A percentile compares a stretch with the other conserved stretches of the same genome.
Evolutionary conservation across 2,797 vertebrate species (phyloP).

Genomic region (Picus viridis): DNA sequence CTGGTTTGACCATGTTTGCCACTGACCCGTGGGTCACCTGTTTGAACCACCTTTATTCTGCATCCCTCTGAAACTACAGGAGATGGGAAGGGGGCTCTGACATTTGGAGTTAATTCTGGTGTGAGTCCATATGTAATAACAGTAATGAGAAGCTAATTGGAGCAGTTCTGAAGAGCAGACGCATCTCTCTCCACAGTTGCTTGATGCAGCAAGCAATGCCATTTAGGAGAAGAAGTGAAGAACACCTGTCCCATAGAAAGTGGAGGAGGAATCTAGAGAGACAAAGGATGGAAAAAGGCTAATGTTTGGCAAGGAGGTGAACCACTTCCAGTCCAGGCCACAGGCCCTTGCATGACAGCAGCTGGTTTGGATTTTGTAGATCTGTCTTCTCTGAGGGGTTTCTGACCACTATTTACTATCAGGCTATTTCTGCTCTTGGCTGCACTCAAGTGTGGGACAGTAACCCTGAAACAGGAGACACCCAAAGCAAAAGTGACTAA

Average conservation of each 20-base stretch:
- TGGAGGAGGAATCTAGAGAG: background rate
- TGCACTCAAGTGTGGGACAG: background rate
- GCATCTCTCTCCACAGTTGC: background rate
- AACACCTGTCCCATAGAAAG: background rate
- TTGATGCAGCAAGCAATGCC: background rate
- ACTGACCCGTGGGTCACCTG: fast-evolving
- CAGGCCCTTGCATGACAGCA: background rate
- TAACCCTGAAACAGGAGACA: background rate
- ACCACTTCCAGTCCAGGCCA: background rate
- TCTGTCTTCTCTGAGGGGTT: background rate
- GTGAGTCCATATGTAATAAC: too few species aligned
- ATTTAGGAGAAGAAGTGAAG: background rate
- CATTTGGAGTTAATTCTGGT: background rate
- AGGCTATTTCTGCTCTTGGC: background rate
- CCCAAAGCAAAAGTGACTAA: background rate
- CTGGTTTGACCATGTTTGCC: background rate
- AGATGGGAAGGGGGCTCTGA: background rate
- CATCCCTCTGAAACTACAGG: background rate
- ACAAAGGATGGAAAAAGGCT: background rate
- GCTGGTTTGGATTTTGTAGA: background rate
- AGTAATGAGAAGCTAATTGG: fast-evolving
- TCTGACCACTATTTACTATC: background rate
- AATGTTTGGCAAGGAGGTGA: background rate
- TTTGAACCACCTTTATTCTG: background rate
- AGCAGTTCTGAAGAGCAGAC: background rate